Evolutionary conservation across 2,113 vertebrate genomes (phyloP), one percentile per base, ranked within the genome.

Genomic region (Podarcis muralis): DNA sequence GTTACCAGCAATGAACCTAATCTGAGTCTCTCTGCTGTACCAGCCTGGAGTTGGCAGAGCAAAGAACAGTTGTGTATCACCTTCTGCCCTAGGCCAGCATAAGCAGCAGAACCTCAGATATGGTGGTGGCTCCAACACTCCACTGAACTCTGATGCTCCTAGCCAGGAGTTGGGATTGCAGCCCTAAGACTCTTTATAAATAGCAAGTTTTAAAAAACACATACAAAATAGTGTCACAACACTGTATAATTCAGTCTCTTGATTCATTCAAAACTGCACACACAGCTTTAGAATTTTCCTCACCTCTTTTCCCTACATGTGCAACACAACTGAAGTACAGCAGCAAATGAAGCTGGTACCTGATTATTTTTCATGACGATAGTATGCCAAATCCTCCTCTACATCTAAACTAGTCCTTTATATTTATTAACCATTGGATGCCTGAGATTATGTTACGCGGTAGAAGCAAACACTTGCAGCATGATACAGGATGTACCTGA

Each of bases 401-500:
- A 25, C 8, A 4, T 25, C 23, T 1, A 35, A 87, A 69, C 6
- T 6, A 69, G 40, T 27, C n/a, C 15, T 71, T 84, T 71, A 84
- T 71, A 27, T 22, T 57, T 0, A 68, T 53, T 68, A 77, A 32
- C 6, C 20, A 68, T 7, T 20, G 18, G 25, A 8, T 87, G 37
- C 35, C 59, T 57, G 23, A 25, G 43, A 72, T 59, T 12, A 66
- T 1, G 22, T 18, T 66, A 66, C 59, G 77, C 18, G 68, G 71
- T 76, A 76, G 22, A 65, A 88, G 1, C 30, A 83, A 77, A 22
- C n/a, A 48, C 40, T 69, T 30, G 43, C 40, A 69, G 35, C 23
- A 35, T 57, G 2, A 83, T 27, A 59, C 4, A 66, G 32, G 9
- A 75, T 82, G 20, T 86, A 90, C 98, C 96, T 99, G 98, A 94